A percentile compares a stretch with the other conserved stretches of the same genome.
These are phyloP conservation scores for Drosophila albomicans DNA, from an alignment of 1,140 invertebrate genomes.

Conservation along the genomic window DNA sequence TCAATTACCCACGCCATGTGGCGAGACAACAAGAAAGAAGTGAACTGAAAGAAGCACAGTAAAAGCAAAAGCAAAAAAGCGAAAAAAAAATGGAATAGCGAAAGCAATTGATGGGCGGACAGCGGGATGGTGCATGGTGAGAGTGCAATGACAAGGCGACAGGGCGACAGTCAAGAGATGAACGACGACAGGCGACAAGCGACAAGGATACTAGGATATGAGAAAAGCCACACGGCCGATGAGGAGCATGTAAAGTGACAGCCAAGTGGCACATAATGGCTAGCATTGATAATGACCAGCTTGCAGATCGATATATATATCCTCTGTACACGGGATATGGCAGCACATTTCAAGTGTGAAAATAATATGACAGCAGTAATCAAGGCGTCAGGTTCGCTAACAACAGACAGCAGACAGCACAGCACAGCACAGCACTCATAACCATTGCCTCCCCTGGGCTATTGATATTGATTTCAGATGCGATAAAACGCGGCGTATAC, in stretches of 20 bases:
- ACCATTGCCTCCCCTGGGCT: neutral
- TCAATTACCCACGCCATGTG: slow-evolving; percentile 52
- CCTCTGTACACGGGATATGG: slow-evolving; percentile 10
- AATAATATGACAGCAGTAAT: slow-evolving; percentile 81
- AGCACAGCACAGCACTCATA: neutral
- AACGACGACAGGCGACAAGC: neutral
- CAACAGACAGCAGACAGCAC: neutral
- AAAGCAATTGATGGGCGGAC: slow-evolving; percentile 1
- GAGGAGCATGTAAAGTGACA: slow-evolving; percentile 69
- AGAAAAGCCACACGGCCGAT: slow-evolving; percentile 54
- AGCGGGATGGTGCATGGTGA: neutral
- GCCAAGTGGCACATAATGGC: slow-evolving; percentile 67
- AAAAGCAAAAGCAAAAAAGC: neutral
- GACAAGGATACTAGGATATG: slow-evolving; percentile 52
- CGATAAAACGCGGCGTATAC: slow-evolving; percentile 48
- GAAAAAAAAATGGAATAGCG: neutral
- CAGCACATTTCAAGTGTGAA: slow-evolving; percentile 76
- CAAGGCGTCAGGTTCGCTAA: slow-evolving; percentile 51
- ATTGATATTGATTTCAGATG: slow-evolving; percentile 71
- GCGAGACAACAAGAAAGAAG: slow-evolving; percentile 15
- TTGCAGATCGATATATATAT: slow-evolving; percentile 50
- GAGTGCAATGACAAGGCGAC: slow-evolving; percentile 4
- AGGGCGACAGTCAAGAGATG: neutral
- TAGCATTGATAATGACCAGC: slow-evolving; percentile 61
- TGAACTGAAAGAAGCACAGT: neutral